Conservation (phyloP, 2,888 invertebrate species). For the Tipula helvola region DNA sequence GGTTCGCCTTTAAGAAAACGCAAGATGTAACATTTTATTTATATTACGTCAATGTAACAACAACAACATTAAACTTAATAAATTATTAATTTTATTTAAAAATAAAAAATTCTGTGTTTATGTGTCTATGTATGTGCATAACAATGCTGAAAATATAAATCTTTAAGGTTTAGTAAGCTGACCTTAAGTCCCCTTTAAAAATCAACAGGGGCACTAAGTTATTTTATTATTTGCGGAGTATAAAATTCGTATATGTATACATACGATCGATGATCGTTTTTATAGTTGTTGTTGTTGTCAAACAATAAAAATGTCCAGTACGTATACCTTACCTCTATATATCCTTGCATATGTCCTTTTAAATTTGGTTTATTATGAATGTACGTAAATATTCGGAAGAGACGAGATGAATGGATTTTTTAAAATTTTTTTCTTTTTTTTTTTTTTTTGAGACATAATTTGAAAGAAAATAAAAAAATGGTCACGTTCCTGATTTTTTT, state of each 20-base stretch:
- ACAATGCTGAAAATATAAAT: neutral
- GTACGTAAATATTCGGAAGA: neutral
- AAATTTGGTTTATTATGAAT: neutral
- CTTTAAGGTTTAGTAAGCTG: conserved; percentile 14
- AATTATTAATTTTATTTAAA: neutral
- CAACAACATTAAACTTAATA: neutral
- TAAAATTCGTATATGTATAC: neutral
- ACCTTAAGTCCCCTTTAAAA: conserved; percentile 13
- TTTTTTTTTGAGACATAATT: neutral
- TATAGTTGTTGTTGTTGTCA: neutral
- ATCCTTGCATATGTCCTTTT: neutral
- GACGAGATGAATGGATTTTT: neutral
- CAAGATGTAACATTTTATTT: neutral
- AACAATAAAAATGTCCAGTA: neutral
- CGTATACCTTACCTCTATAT: neutral
- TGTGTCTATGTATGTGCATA: neutral
- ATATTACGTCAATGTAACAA: neutral
- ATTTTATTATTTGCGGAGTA: conserved; percentile 6
- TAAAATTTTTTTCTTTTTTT: neutral
- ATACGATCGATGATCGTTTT: neutral
- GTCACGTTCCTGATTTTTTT: conserved; percentile 7
- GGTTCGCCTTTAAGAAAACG: neutral
- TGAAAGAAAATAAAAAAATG: neutral
- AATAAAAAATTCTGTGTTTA: neutral
- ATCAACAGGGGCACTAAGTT: conserved; percentile 9